A percentile compares a stretch with the other conserved stretches of the same genome.
These are phyloP conservation scores for Drosophila pallidifrons DNA, from an alignment of 1,140 invertebrate genomes.

Conservation along the genomic window DNA sequence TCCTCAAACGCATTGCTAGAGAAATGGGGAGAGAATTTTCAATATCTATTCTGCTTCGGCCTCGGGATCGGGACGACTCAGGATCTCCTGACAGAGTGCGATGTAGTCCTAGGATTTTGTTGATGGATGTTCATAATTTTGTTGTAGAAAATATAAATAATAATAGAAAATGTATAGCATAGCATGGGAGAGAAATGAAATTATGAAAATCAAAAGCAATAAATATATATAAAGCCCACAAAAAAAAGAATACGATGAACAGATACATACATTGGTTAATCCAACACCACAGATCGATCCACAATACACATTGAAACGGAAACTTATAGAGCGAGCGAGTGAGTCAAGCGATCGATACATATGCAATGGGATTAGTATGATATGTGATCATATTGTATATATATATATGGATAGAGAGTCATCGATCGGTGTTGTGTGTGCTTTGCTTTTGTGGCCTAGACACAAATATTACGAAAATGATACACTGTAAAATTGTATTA, in stretches of 20 bases:
- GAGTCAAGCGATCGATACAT: not conserved
- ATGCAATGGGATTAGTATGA: conserved; percentile 9
- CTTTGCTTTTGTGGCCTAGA: conserved; percentile 19
- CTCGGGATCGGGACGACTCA: conserved; percentile 82
- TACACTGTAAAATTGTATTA: conserved; percentile 72
- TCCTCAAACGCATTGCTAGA: conserved; percentile 14
- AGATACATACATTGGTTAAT: conserved; percentile 8
- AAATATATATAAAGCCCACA: conserved; percentile 28
- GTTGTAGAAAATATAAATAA: conserved; percentile 18
- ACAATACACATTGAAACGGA: conserved; percentile 15
- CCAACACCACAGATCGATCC: conserved; percentile 19
- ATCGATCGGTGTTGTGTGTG: conserved; percentile 7
- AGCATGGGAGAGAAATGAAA: conserved; percentile 43
- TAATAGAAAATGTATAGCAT: conserved; percentile 20
- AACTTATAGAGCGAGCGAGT: conserved; percentile 16
- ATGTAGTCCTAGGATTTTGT: conserved; percentile 76
- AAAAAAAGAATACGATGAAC: conserved; percentile 29
- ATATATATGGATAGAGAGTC: not conserved
- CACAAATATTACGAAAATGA: conserved; percentile 48
- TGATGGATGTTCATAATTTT: conserved; percentile 24
- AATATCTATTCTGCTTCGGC: conserved; percentile 70
- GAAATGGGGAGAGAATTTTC: not conserved
- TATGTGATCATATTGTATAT: conserved; percentile 5
- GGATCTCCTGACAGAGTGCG: conserved; percentile 83
- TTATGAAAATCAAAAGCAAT: conserved; percentile 32